Evolutionary conservation across 2,113 vertebrate genomes (phyloP).

Genomic region (Platysternon megacephalum): DNA sequence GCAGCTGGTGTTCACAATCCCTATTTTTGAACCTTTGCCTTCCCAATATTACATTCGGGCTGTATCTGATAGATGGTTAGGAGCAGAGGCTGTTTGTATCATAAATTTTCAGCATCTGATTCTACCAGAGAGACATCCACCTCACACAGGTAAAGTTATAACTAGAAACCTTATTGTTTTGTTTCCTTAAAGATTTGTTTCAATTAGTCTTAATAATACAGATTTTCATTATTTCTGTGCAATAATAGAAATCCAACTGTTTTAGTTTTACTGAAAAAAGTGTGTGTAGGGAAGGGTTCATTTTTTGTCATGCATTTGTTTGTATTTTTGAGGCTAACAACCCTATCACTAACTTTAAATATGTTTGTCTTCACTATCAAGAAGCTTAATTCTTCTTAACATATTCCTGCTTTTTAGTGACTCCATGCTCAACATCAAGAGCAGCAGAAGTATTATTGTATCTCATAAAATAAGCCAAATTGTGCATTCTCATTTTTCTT

Average conservation of each 20-base stretch:
- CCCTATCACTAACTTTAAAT: neutral
- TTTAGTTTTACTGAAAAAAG: neutral
- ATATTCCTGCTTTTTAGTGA: neutral
- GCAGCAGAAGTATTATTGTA: neutral
- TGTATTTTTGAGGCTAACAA: neutral
- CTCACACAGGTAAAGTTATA: slow-evolving; percentile 89
- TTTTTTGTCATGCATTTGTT: neutral
- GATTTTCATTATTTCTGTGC: neutral
- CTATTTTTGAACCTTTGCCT: slow-evolving; percentile 97
- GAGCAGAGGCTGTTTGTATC: slow-evolving; percentile 93
- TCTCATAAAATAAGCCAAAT: neutral
- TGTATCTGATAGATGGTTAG: slow-evolving; percentile 96
- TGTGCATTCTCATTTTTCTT: neutral
- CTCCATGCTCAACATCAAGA: neutral
- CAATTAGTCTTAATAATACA: neutral
- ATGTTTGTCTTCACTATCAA: neutral
- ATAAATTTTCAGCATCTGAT: slow-evolving; percentile 99
- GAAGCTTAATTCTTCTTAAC: neutral
- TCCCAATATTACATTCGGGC: slow-evolving; percentile 97
- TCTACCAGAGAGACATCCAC: slow-evolving; percentile 95
- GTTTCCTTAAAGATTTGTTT: neutral
- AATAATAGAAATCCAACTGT: neutral
- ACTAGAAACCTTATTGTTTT: slow-evolving; percentile 10
- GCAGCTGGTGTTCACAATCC: slow-evolving; percentile 95
- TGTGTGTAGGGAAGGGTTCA: neutral